Base-by-base conservation (phyloP, 2,113 vertebrate genomes). In the Cyanoderma ruficeps region DNA sequence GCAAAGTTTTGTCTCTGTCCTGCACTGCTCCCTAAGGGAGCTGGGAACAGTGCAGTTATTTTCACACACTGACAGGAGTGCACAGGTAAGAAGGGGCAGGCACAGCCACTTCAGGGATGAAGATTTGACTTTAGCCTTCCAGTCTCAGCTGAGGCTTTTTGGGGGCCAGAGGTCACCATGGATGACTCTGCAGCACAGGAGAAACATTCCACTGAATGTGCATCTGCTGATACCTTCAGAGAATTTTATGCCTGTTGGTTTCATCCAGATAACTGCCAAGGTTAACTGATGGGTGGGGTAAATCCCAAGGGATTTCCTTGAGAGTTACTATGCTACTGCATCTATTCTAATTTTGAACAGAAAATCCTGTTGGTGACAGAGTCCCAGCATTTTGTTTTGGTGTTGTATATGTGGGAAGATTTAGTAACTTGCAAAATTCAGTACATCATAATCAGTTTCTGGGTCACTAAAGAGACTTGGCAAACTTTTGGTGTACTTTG, bases 371-470 rank as follows among this genome's bases (percentile, higher is more conserved):
- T 74, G 79, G 55, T 77, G 85, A 28, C 12, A 47, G 60, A 75
- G 28, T 42, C 28, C 10, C n/a, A 65, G 12, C 0, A 1, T 77
- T 92, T 86, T 90, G 39, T 33, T 90, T 94, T 93, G 78, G 50
- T 85, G 11, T 85, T 14, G 3, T 75, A 25, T 60, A 72, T 91
- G 67, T 74, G 67, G 87, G 44, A 68, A 91, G 68, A 90, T 94
- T 80, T 91, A 87, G 55, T 87, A 77, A 93, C 75, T 93, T 91
- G 52, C 25, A 91, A 55, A 91, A 83, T 93, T 91, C 78, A 91
- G 81, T 91, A 70, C 46, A 61, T 89, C 78, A 61, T 95, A 89
- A 96, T 93, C 81, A 91, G 65, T 93, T 96, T 96, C 75, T 67
- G 91, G 78, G 70, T 91, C 85, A 85, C 86, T 95, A 85, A 87